These are phyloP conservation scores for Hirtodrosophila histrioides DNA, from an alignment of 2,888 invertebrate species.

Conservation along the genomic window DNA sequence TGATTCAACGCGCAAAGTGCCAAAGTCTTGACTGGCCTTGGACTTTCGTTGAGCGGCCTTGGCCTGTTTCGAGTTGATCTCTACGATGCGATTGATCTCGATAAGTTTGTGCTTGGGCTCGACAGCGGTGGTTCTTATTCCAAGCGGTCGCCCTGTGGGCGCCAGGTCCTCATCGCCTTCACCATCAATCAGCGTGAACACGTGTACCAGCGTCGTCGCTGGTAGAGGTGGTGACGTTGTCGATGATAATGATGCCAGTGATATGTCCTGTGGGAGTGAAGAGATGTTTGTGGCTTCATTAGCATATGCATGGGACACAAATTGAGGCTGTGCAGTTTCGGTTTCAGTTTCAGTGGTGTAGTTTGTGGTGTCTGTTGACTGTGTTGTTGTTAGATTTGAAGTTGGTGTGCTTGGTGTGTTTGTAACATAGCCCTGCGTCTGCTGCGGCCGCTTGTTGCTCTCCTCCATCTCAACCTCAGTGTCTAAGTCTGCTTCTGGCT, in stretches of 20 bases:
- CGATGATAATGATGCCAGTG: slow-evolving; percentile 1
- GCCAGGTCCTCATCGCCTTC: slow-evolving; percentile 54
- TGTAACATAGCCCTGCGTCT: slow-evolving; percentile 74
- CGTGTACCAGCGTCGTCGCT: slow-evolving; percentile 84
- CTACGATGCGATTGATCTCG: slow-evolving; percentile 89
- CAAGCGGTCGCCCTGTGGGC: slow-evolving; percentile 15
- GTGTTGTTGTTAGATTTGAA: slow-evolving; percentile 49
- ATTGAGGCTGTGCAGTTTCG: slow-evolving; percentile 54
- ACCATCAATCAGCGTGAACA: slow-evolving; percentile 84
- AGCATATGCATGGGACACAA: slow-evolving; percentile 52
- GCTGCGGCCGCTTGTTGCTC: slow-evolving; percentile 33
- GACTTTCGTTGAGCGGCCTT: slow-evolving; percentile 86
- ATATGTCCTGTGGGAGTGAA: slow-evolving; percentile 78
- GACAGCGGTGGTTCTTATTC: slow-evolving; percentile 41
- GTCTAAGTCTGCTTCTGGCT: slow-evolving; percentile 45
- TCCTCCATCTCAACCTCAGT: slow-evolving; percentile 50
- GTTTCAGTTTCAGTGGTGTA: slow-evolving; percentile 38
- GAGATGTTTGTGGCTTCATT: slow-evolving; percentile 78
- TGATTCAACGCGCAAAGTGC: slow-evolving; percentile 86
- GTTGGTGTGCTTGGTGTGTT: slow-evolving; percentile 74
- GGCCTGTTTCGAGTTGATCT: slow-evolving; percentile 88
- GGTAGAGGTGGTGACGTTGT: slow-evolving; percentile 75
- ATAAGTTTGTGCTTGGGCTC: slow-evolving; percentile 86
- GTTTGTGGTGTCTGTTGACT: slow-evolving; percentile 52
- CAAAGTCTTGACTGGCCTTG: slow-evolving; percentile 83